Base-by-base conservation (phyloP, 2,797 vertebrate species). In the Oryzias sinensis region DNA sequence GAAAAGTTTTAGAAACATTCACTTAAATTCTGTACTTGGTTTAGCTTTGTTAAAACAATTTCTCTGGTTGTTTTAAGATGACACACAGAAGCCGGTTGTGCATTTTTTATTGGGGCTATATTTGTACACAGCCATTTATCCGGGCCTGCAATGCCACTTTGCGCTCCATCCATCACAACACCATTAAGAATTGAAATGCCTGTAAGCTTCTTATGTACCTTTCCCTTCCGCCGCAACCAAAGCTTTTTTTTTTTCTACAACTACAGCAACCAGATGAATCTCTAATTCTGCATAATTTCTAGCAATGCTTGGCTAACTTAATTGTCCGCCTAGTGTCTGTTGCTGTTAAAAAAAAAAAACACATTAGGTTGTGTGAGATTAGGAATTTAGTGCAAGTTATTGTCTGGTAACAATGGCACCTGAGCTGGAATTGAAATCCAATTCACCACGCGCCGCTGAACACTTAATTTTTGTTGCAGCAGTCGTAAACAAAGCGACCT, bases 161-260 rank as follows among this genome's bases (percentile, higher is more conserved):
- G 37, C 43, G 6, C 53, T 25, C 27, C 76, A 77, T 70, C 75
- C 73, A 59, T 87, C 74, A 83, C 70, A 17, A 67, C 64, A 79
- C 70, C 79, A 82, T 81, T 82, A 62, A 84, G 70, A 76, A 82
- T 78, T 45, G 53, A 29, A 74, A 79, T 80, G 81, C 73, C 81
- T 82, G 76, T 82, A 84, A 84, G 80, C 80, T 76, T 82, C 71
- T 82, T 81, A 77, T 54, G 65, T 50, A 74, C 52, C 40, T 75
- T 73, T 79, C 63, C 53, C 43, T 79, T 76, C 54, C 72, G 68
- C 56, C 53, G 61, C 29, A 33, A 9, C 69, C 72, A 51, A 56
- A 50, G 45, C 50, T 76, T 71, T 68, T 45, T 45, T 9, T n/a
- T 47, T 29, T 66, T 58, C 16, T 29, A 70, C 49, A 37, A 58